Evolutionary conservation across 2,113 vertebrate genomes (phyloP), one percentile per base, ranked within the genome.

Genomic region (Eptesicus fuscus): DNA sequence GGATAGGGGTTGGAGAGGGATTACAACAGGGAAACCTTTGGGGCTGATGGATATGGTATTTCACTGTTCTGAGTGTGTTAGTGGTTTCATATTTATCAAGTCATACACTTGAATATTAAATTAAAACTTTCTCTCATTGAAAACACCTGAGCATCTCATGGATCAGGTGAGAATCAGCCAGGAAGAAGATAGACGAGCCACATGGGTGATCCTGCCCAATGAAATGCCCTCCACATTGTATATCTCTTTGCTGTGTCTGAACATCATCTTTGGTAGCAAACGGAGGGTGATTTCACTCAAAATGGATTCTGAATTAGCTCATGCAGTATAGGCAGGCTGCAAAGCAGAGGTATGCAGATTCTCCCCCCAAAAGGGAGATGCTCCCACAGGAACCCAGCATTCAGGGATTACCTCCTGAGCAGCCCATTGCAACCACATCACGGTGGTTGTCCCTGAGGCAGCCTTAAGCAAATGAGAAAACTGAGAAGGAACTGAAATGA

Each of bases 341-440:
- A 28, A 49, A 65, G 47, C 16, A 4, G 40, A 42, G 13, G 37
- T 35, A 9, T 9, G 9, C 16, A 56, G 82, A 56, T 73, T 8
- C 1, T 59, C 0, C 67, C 2, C 37, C 11, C 4, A 22, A 17
- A 42, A 70, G 35, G 44, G 51, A 25, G 18, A 5, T 12, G 71
- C 37, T 86, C 14, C 12, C 14, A 20, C 12, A 59, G 77, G 53
- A 65, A 71, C 61, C 28, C 32, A 12, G 44, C 35, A 7, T 44
- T 61, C 7, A 4, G 6, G 35, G 65, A 47, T 30, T 22, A 7
- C 25, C 53, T 73, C 30, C 2, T 63, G 44, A 47, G 56, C 30
- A 23, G 37, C 37, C 49, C 18, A 3, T 28, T 17, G 51, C 9
- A 10, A 16, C 1, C 23, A 11, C 2, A 0, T 53, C 1, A 4